Conservation (phyloP, 2,797 vertebrate species). For the Labeo calbasu region DNA sequence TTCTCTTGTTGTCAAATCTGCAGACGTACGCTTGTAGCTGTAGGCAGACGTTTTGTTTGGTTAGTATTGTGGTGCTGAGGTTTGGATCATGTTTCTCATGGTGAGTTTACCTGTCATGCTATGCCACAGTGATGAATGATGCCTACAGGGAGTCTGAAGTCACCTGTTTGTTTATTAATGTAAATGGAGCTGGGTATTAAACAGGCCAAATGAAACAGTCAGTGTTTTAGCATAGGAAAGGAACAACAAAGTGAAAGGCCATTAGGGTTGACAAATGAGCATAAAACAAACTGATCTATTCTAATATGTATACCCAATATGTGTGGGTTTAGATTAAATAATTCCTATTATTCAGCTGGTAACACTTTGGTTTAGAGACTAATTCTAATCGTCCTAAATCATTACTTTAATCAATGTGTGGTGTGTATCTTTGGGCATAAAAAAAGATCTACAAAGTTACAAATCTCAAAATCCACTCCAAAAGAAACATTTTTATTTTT, state of each 20-base stretch:
- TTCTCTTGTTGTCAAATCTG: background rate
- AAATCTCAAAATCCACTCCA: too few relatives aligned
- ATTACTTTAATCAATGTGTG: too few relatives aligned
- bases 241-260: constrained; percentile 66
- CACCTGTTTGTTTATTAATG: constrained; percentile 45
- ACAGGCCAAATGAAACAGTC: constrained; percentile 64
- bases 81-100: constrained; percentile 32
- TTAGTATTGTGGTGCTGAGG: constrained; percentile 7
- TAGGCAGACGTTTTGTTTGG: background rate
- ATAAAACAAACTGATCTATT: constrained; percentile 12
- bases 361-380: background rate
- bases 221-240: constrained; percentile 69
- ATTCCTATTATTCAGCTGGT: background rate
- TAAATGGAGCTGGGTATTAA: constrained; percentile 22
- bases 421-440: too few relatives aligned
- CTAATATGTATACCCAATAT: background rate
- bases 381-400: too few relatives aligned
- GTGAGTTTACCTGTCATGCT: constrained; percentile 32
- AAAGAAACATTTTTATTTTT: too few relatives aligned
- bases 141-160: constrained; percentile 42
- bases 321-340: background rate
- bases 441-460: too few relatives aligned
- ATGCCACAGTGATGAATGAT: constrained; percentile 26
- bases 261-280: constrained; percentile 66
- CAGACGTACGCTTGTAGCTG: background rate